A percentile compares a stretch with the other conserved stretches of the same genome.
phyloP scores from a whole-genome alignment of 1,140 invertebrate species.

The Mizuhopecten yessoensis region DNA sequence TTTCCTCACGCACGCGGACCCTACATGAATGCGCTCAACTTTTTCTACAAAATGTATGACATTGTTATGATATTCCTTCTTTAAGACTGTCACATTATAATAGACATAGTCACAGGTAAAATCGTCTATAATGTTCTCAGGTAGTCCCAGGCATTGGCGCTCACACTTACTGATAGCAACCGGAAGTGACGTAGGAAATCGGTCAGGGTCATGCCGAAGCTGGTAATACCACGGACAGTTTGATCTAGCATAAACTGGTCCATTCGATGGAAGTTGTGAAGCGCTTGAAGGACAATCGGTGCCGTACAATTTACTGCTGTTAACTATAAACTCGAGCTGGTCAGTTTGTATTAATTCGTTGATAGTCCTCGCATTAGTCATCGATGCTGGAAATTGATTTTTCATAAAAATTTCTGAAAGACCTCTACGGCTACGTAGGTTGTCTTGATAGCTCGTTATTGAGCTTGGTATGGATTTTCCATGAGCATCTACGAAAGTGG shows the following conservation, averaged over 20 bases:
- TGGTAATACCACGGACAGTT: not conserved
- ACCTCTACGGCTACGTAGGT: too few species aligned
- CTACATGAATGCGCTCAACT: not conserved
- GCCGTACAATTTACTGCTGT: not conserved
- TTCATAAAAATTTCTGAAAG: too few species aligned
- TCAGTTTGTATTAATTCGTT: not conserved
- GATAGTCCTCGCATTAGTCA: not conserved
- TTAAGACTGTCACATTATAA: not conserved
- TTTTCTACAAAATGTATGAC: not conserved
- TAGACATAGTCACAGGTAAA: not conserved
- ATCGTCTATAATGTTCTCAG: not conserved
- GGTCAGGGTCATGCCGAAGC: not conserved
- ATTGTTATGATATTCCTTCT: not conserved
- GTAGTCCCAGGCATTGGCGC: not conserved
- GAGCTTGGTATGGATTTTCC: not conserved
- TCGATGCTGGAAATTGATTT: not conserved
- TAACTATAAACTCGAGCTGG: not conserved
- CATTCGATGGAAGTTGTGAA: not conserved
- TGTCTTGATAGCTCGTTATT: too few species aligned
- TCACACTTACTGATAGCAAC: not conserved
- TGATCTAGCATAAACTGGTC: constrained; percentile 18
- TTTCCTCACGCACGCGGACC: not conserved
- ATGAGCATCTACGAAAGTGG: not conserved
- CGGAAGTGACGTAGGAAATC: not conserved
- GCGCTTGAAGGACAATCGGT: not conserved